These are phyloP conservation scores for Cheilosia scutellata DNA, from an alignment of 2,888 invertebrate species.

Conservation along the genomic window DNA sequence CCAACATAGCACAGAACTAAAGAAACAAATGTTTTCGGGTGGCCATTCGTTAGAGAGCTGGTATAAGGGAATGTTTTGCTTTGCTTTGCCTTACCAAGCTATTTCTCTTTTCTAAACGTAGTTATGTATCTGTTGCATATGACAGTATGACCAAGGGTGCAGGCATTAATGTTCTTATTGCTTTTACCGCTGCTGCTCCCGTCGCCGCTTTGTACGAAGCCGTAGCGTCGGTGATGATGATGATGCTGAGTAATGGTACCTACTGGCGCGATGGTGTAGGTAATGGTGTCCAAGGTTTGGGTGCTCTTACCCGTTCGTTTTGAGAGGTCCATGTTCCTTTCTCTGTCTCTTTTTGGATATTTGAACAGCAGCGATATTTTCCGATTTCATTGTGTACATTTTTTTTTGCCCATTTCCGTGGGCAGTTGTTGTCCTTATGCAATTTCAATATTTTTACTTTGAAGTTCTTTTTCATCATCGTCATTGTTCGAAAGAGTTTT, in stretches of 20 bases:
- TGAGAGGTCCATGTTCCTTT: neutral
- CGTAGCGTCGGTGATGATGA: conserved; percentile 67
- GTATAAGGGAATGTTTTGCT: conserved; percentile 59
- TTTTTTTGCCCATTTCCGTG: conserved; percentile 61
- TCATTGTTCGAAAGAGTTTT: conserved; percentile 65
- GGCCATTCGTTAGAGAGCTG: conserved; percentile 66
- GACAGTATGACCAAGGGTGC: conserved; percentile 62
- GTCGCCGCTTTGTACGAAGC: conserved; percentile 35
- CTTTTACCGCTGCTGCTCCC: conserved; percentile 48
- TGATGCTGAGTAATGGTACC: conserved; percentile 73
- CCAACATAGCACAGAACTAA: conserved; percentile 54
- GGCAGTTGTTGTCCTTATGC: conserved; percentile 69
- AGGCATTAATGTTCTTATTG: conserved; percentile 71
- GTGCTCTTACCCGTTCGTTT: conserved; percentile 45
- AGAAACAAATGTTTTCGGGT: conserved; percentile 75
- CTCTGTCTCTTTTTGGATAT: conserved; percentile 39
- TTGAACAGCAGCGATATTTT: conserved; percentile 72
- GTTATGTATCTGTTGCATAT: conserved; percentile 69
- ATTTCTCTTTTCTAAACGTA: conserved; percentile 58
- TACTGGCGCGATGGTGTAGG: conserved; percentile 67
- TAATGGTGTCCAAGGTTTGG: conserved; percentile 47
- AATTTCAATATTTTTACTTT: conserved; percentile 75
- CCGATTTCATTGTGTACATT: conserved; percentile 68
- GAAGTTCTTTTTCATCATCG: conserved; percentile 71
- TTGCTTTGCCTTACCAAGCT: conserved; percentile 57